phyloP scores from a whole-genome alignment of 2,113 vertebrate species.

The Pipra filicauda region DNA sequence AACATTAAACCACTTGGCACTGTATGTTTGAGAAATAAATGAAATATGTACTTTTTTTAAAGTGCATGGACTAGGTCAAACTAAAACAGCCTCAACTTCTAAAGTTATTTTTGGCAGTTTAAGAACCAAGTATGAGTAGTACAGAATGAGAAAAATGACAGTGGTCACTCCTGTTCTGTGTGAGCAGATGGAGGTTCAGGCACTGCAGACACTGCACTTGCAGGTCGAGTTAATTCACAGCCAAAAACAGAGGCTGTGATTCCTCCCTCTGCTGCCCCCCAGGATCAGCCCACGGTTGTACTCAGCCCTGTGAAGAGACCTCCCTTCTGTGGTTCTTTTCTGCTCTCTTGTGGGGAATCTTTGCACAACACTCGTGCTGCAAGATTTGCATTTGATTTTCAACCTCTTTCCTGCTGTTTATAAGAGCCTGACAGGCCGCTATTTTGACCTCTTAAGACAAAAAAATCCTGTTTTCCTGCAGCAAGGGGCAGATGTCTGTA shows the following conservation, averaged over 20 bases:
- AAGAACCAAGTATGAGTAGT: neutral
- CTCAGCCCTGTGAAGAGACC: neutral
- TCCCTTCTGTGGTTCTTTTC: slow-evolving; percentile 3
- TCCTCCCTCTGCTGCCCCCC: neutral
- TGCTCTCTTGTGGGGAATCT: slow-evolving; percentile 71
- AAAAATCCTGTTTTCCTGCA: neutral
- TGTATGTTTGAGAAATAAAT: neutral
- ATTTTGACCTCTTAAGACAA: neutral
- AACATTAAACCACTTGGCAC: neutral
- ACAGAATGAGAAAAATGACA: neutral
- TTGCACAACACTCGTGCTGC: neutral
- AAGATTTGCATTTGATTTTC: neutral
- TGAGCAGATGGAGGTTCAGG: neutral
- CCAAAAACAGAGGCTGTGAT: neutral
- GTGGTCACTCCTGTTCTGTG: neutral
- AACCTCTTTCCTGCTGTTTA: neutral
- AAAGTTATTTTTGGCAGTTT: neutral
- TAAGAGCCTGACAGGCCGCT: neutral
- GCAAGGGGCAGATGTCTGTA: neutral
- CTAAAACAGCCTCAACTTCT: neutral
- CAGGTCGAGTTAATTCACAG: neutral
- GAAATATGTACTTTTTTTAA: neutral
- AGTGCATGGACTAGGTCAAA: accelerated
- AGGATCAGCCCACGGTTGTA: neutral
- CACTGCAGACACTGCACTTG: neutral